phyloP scores from a whole-genome alignment of 2,888 invertebrate species.

The Drosophila demipolita region DNA sequence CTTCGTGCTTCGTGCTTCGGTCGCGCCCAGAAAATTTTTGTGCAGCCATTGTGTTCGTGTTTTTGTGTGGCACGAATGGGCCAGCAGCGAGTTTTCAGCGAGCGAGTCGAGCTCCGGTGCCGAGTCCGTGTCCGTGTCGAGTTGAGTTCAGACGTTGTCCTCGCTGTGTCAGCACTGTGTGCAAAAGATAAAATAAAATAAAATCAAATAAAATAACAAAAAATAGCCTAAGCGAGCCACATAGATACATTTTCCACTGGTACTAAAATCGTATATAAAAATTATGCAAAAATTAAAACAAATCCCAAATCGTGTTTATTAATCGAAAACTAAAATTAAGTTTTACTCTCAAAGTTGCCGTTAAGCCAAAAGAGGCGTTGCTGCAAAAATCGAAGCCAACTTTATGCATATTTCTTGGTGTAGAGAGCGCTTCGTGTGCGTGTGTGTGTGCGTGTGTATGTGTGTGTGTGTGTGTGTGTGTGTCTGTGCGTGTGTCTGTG shows the following conservation, averaged over 20 bases:
- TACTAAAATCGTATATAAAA: conserved; percentile 38
- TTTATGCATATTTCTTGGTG: conserved; percentile 72
- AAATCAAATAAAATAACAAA: conserved; percentile 5
- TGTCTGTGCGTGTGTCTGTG: conserved; percentile 29
- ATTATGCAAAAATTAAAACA: conserved; percentile 23
- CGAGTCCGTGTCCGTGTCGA: conserved; percentile 77
- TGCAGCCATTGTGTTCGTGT: conserved; percentile 28
- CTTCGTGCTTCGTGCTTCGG: conserved; percentile 24
- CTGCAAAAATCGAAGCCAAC: conserved; percentile 66
- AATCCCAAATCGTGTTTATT: not conserved
- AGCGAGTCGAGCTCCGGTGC: conserved; percentile 46
- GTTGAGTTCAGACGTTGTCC: conserved; percentile 73
- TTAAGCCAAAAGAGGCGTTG: conserved; percentile 62
- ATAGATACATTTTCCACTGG: conserved; percentile 78
- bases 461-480: conserved; percentile 6
- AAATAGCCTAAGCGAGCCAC: conserved; percentile 65
- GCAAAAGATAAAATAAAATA: conserved; percentile 41
- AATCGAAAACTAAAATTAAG: conserved; percentile 4
- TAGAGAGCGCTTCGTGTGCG: conserved; percentile 62
- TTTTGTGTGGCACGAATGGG: conserved; percentile 18
- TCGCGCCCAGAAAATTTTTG: conserved; percentile 48
- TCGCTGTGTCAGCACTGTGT: conserved; percentile 67
- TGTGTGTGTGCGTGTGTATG: conserved; percentile 30
- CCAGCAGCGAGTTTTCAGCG: conserved; percentile 25
- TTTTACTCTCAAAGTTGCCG: conserved; percentile 20